phyloP scores from a whole-genome alignment of 2,888 invertebrate species.

The Tanytarsus gracilentus region DNA sequence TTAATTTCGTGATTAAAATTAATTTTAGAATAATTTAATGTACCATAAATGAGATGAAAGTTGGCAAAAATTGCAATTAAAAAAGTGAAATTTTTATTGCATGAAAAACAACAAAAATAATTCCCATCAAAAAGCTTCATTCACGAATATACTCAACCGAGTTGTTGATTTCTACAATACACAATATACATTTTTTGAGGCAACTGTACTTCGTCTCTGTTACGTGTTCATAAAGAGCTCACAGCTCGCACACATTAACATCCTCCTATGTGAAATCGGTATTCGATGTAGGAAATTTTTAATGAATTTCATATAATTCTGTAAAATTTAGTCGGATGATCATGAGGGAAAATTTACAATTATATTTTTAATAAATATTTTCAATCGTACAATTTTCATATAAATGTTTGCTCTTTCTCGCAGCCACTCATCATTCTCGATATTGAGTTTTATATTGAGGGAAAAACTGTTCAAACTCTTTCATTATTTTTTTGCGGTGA shows the following conservation, averaged over 20 bases:
- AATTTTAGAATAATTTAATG: background rate
- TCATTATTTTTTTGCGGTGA: constrained; percentile 8
- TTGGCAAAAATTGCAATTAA: background rate
- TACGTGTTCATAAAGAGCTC: constrained; percentile 26
- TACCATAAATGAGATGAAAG: background rate
- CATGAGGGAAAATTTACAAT: too few relatives aligned
- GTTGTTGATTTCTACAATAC: too few relatives aligned
- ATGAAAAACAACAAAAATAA: constrained; percentile 26
- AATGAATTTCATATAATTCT: constrained; percentile 9
- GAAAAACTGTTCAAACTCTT: constrained; percentile 10
- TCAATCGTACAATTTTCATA: too few relatives aligned
- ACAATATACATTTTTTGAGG: constrained; percentile 8
- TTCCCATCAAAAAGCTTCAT: constrained; percentile 28
- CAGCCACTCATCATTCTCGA: too few relatives aligned
- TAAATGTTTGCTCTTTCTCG: too few relatives aligned
- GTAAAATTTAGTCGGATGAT: too few relatives aligned
- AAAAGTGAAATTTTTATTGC: constrained; percentile 16
- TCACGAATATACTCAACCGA: constrained; percentile 8
- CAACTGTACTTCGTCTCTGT: constrained; percentile 26
- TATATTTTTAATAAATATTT: too few relatives aligned
- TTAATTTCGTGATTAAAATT: background rate
- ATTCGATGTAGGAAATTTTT: constrained; percentile 28
- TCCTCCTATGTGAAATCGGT: constrained; percentile 24
- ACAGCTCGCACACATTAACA: constrained; percentile 20
- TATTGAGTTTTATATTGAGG: background rate